Evolutionary conservation across 2,113 vertebrate genomes (phyloP), one percentile per base, ranked within the genome.

Genomic region (Silurus asotus): DNA sequence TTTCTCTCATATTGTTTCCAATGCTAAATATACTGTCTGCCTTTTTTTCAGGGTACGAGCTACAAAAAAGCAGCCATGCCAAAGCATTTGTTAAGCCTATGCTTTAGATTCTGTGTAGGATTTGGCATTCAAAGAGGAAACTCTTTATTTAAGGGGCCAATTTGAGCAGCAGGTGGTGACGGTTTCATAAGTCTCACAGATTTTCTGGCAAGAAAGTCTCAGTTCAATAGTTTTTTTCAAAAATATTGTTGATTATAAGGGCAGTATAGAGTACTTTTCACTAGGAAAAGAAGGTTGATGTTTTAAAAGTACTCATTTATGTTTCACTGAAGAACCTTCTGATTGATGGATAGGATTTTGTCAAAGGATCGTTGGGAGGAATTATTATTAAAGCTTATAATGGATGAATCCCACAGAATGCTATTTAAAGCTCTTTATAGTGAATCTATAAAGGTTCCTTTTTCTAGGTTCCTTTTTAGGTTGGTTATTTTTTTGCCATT

Each of bases 71-170:
- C 75, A 78, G 81, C 17, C 65, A 17, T 56, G 19, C 59, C 19
- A 28, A 65, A 80, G 79, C 58, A 81, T 83, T 59, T 59, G 80
- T 72, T 83, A 20, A 80, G 56, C 15, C 14, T 85, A 64, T 48
- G 69, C 1, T 2, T 25, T 48, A 0, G 37, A 25, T 19, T 62
- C 51, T 51, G 65, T 20, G 13, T 28, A 62, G 72, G 45, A 13
- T 61, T 61, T 2, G 28, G 6, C 15, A 8, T 56, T 72, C 17
- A 9, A 76, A 55, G 25, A 61, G 83, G 74, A 83, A 76, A 61
- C 65, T 53, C 55, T 59, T 58, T 17, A 80, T 48, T 61, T 61
- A 20, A 19, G 17, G 28, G n/a, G 28, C 9, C 10, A 37, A 17
- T 76, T 61, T 61, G 56, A 61, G 23, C 28, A 61, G 28, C 77